Evolutionary conservation across 2,113 vertebrate species (phyloP).

Genomic region (Paramormyrops kingsleyae): DNA sequence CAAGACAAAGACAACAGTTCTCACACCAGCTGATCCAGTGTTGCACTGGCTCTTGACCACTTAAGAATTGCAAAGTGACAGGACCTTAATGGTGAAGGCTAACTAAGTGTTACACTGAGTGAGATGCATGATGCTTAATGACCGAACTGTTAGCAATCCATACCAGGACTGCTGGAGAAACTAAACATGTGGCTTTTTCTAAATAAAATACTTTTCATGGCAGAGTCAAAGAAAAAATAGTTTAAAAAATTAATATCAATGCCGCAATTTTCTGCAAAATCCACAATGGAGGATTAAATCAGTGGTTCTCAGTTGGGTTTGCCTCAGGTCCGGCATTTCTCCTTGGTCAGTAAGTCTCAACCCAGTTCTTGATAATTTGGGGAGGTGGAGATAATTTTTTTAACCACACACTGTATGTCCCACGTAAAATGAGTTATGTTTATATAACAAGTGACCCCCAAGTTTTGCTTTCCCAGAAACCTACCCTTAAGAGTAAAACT

Average conservation of each 20-base stretch:
- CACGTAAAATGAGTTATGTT: neutral
- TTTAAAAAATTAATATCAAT: neutral
- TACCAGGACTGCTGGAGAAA: neutral
- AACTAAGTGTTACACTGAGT: neutral
- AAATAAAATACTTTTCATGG: neutral
- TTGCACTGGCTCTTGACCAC: neutral
- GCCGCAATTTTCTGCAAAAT: neutral
- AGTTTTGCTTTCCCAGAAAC: neutral
- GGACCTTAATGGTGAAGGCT: neutral
- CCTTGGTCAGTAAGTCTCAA: neutral
- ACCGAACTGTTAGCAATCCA: neutral
- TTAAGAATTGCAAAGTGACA: neutral
- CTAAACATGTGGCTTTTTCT: neutral
- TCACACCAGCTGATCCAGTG: slow-evolving; percentile 7
- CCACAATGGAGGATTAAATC: neutral
- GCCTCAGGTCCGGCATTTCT: neutral
- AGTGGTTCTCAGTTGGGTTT: neutral
- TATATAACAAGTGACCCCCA: neutral
- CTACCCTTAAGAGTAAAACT: neutral
- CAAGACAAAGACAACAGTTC: neutral
- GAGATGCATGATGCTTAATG: neutral
- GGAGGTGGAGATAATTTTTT: neutral
- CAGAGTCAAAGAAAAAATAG: neutral
- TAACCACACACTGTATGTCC: neutral
- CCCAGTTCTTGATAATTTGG: neutral